A percentile compares a stretch with the other conserved stretches of the same genome.
Evolutionary conservation across 2,113 vertebrate genomes (phyloP).

Genomic region (Mionectes macconnelli): DNA sequence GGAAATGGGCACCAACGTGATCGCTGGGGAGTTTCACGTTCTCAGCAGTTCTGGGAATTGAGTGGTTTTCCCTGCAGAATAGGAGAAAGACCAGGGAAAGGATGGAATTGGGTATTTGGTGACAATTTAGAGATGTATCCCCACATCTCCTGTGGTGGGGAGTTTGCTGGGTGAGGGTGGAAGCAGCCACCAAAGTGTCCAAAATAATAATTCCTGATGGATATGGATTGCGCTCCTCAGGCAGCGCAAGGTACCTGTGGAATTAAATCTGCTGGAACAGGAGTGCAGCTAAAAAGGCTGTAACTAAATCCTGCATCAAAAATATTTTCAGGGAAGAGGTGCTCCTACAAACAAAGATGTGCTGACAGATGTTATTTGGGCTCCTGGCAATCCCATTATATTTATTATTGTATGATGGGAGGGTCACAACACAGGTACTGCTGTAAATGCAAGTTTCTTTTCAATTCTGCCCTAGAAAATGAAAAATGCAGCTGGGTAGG

Average conservation of each 20-base stretch:
- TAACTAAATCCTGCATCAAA: background rate
- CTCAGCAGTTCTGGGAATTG: background rate
- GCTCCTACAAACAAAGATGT: background rate
- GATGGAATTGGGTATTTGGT: background rate
- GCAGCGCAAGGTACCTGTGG: background rate
- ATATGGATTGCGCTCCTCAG: background rate
- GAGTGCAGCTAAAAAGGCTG: background rate
- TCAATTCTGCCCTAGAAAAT: background rate
- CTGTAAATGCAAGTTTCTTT: background rate
- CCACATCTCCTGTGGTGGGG: background rate
- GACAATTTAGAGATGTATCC: background rate
- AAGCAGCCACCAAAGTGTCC: background rate
- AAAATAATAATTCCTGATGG: background rate
- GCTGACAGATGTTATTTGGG: background rate
- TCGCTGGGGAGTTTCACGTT: background rate
- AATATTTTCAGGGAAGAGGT: fast-evolving
- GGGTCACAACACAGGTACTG: background rate
- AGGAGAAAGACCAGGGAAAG: background rate
- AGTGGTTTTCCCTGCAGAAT: background rate
- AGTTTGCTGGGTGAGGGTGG: background rate
- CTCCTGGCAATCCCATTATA: background rate
- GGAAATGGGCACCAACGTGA: background rate
- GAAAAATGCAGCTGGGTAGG: background rate
- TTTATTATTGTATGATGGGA: background rate
- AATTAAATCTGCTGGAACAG: background rate